phyloP scores from a whole-genome alignment of 2,797 vertebrate genomes.

The Tinamus major region DNA sequence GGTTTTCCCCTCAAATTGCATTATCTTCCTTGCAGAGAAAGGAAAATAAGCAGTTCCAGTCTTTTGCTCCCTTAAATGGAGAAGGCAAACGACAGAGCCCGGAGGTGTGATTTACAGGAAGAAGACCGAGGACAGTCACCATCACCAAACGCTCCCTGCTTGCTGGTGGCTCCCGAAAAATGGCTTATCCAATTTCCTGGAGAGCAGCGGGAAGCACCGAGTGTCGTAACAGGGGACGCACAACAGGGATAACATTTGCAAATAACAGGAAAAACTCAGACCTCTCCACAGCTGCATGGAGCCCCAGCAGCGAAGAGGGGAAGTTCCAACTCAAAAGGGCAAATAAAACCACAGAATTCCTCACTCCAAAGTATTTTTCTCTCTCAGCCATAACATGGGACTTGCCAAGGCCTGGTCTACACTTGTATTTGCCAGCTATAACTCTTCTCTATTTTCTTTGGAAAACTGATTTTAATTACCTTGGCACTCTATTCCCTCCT shows the following conservation, averaged over 20 bases:
- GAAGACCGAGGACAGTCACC: background rate
- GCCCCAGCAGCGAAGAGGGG: background rate
- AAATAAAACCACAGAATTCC: slow-evolving; percentile 18
- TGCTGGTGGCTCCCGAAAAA: slow-evolving; percentile 28
- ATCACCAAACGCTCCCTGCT: background rate
- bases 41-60: background rate
- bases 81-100: slow-evolving; percentile 28
- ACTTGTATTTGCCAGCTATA: background rate
- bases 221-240: background rate
- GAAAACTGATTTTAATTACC: background rate
- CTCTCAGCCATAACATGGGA: background rate
- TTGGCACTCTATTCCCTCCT: background rate
- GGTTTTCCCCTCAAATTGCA: background rate
- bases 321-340: slow-evolving; percentile 5
- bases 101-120: background rate
- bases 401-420: slow-evolving; percentile 9
- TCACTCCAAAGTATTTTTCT: background rate
- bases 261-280: background rate
- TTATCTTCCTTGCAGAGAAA: slow-evolving; percentile 1
- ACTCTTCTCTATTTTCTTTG: slow-evolving; percentile 6
- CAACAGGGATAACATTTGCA: background rate
- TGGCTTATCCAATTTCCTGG: slow-evolving; percentile 46
- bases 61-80: slow-evolving; percentile 19
- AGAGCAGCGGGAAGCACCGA: background rate
- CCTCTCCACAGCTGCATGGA: background rate